A percentile compares a stretch with the other conserved stretches of the same genome.
These are phyloP conservation scores for Tragelaphus scriptus DNA, from an alignment of 2,113 vertebrate genomes.

Conservation along the genomic window DNA sequence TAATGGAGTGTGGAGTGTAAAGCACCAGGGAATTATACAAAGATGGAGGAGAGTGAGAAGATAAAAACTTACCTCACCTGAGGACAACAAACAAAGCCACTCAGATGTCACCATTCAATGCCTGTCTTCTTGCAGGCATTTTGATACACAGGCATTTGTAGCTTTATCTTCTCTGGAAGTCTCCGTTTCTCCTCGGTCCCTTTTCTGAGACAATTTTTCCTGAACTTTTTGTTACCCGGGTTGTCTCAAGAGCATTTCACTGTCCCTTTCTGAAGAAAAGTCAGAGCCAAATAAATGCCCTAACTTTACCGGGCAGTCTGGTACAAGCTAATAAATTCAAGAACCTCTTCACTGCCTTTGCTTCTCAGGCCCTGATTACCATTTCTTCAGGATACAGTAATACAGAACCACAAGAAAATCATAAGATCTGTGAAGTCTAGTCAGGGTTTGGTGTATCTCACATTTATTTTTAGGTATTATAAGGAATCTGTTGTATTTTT, in stretches of 20 bases:
- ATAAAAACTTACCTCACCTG: not conserved
- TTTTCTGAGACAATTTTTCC: not conserved
- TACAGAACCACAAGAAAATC: not conserved
- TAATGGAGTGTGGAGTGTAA: not conserved
- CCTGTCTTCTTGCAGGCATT: not conserved
- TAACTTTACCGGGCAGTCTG: not conserved
- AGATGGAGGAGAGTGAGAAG: not conserved
- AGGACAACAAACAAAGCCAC: not conserved
- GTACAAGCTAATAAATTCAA: not conserved
- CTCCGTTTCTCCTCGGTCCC: not conserved
- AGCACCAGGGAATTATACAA: not conserved
- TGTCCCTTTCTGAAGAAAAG: not conserved
- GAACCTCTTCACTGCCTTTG: not conserved
- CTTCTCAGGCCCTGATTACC: not conserved
- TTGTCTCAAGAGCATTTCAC: not conserved
- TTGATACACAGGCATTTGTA: not conserved
- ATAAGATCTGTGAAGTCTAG: not conserved
- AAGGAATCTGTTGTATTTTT: not conserved
- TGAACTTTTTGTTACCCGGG: not conserved
- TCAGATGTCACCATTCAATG: not conserved
- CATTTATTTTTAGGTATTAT: not conserved
- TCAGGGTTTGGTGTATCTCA: not conserved
- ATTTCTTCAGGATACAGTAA: not conserved
- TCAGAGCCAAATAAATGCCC: not conserved
- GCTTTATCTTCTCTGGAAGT: not conserved